A percentile compares a stretch with the other conserved stretches of the same genome.
These are phyloP conservation scores for Pseudorhombus dupliciocellatus DNA, from an alignment of 2,113 vertebrate genomes.

Conservation along the genomic window DNA sequence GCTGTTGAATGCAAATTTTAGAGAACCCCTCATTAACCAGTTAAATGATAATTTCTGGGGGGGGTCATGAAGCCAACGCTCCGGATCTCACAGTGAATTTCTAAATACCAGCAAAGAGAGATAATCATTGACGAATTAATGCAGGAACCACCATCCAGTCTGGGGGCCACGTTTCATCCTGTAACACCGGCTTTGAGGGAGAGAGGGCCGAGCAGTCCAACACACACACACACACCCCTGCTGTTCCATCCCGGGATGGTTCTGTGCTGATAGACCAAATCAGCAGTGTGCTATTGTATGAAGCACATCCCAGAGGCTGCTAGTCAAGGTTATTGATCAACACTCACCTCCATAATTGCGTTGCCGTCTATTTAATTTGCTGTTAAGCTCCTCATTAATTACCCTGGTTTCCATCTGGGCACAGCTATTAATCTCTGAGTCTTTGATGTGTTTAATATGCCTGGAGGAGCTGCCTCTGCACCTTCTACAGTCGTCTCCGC, in stretches of 20 bases:
- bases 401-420: conserved; percentile 57
- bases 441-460: conserved; percentile 71
- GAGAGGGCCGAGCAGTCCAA: neutral
- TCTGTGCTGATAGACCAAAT: conserved; percentile 41
- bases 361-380: conserved; percentile 71
- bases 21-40: conserved; percentile 63
- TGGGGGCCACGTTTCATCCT: conserved; percentile 20
- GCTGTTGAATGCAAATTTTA: conserved; percentile 64
- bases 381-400: conserved; percentile 69
- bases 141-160: conserved; percentile 37
- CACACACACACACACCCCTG: neutral
- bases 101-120: conserved; percentile 51
- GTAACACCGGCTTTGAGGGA: neutral
- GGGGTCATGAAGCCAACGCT: conserved; percentile 59
- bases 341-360: conserved; percentile 68
- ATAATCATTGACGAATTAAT: conserved; percentile 61
- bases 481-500: conserved; percentile 42
- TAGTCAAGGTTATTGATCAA: conserved; percentile 75
- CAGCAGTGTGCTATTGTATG: conserved; percentile 40
- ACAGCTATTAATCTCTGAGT: conserved; percentile 64
- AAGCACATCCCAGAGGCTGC: conserved; percentile 55
- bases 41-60: conserved; percentile 55
- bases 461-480: conserved; percentile 56
- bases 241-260: conserved; percentile 32
- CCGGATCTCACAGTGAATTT: conserved; percentile 67